A percentile compares a stretch with the other conserved stretches of the same genome.
phyloP scores from a whole-genome alignment of 2,113 vertebrate species.

The Rhadina sibilatrix region DNA sequence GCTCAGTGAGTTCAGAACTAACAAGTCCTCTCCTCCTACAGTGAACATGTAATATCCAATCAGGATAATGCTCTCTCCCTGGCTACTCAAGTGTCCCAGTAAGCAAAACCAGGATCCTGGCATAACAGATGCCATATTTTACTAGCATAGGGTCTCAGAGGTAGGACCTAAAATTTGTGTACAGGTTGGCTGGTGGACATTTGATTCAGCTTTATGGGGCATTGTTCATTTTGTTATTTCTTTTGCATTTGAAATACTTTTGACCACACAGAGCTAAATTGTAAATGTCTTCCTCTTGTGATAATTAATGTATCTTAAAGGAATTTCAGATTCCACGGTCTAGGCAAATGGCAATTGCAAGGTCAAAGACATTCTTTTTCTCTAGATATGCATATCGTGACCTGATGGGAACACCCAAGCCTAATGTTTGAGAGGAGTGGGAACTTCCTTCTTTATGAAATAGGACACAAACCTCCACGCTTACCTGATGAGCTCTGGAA shows the following conservation, averaged over 20 bases:
- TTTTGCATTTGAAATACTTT: not conserved
- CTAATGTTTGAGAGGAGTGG: not conserved
- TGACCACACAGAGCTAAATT: not conserved
- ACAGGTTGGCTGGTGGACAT: not conserved
- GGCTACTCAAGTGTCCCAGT: not conserved
- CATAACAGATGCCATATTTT: not conserved
- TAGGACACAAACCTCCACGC: not conserved
- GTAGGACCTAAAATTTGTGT: not conserved
- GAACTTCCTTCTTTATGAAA: not conserved
- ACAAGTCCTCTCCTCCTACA: not conserved
- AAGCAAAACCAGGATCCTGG: not conserved
- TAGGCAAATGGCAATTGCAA: not conserved
- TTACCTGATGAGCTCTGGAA: constrained; percentile 80
- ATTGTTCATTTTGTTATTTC: not conserved
- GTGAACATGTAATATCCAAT: not conserved
- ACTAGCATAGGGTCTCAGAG: not conserved
- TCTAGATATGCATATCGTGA: not conserved
- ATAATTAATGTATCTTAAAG: not conserved
- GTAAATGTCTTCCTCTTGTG: not conserved
- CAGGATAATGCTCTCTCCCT: not conserved
- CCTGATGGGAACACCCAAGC: not conserved
- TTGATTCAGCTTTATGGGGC: not conserved
- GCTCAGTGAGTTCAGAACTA: not conserved
- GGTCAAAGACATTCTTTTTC: not conserved
- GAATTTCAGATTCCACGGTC: not conserved